Evolutionary conservation across 2,888 invertebrate genomes (phyloP), one percentile per base, ranked within the genome.

Genomic region (Uropetala carovei): DNA sequence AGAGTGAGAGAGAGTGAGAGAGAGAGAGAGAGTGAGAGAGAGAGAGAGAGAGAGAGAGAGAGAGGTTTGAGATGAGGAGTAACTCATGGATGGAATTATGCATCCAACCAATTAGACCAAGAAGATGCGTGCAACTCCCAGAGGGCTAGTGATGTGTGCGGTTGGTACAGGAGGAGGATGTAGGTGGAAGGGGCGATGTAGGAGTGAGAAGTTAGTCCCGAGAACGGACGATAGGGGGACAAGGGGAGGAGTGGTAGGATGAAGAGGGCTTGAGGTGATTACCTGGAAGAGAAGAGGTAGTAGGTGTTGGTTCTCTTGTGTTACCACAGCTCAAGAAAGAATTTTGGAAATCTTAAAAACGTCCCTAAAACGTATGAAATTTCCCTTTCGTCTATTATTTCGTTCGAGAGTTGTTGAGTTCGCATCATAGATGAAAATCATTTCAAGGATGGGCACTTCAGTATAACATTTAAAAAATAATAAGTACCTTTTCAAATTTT

Each of bases 61-160:
- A 2, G 14, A 83, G 18, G 57, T 83, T 57, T 43, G 43, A 43
- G 30, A 7, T 18, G 43, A 56, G 13, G 43, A 43, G 5, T 43
- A 43, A 43, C 43, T 43, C 43, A 43, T 43, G 60, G 30, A 59
- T 60, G 60, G 43, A 89, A 89, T 89, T 89, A 89, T 89, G 64
- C 89, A 30, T 64, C 30, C 89, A 89, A 89, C 43, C 89, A 60
- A 89, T 89, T 89, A 89, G 89, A 89, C 89, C 60, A 43, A 83
- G 83, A 83, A 83, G 43, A 83, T 43, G 43, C 56, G 56, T 83
- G 89, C 43, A n/a, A n/a, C 64, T 89, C 89, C 89, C 86, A 9
- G 60, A 64, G 89, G 89, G 68, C 14, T 10, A 18, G 30, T 43
- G 64, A 30, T 18, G 18, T 22, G 43, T 59, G 22, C 30, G 83